Evolutionary conservation across 2,888 invertebrate genomes (phyloP).

Genomic region (Melinopterus prodromus): DNA sequence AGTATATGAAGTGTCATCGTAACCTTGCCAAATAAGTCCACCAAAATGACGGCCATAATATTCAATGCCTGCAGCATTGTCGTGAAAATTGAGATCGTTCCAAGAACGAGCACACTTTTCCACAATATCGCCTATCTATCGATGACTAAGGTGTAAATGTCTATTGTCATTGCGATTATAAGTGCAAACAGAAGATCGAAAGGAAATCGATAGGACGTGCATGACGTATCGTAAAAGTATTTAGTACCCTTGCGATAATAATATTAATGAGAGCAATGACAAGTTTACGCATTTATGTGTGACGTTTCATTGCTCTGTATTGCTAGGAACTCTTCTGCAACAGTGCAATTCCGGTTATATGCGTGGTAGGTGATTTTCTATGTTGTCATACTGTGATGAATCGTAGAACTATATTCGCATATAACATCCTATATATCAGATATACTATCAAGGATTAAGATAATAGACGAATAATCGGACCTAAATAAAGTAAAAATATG

Average conservation of each 20-base stretch:
- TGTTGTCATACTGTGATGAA: no score
- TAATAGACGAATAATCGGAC: no score
- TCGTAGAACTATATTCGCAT: no score
- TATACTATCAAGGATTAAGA: no score
- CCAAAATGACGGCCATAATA: not conserved
- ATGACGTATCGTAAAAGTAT: not conserved
- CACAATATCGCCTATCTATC: not conserved
- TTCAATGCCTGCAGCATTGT: not conserved
- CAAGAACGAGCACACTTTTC: not conserved
- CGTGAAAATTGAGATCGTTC: not conserved
- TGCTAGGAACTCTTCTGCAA: no score
- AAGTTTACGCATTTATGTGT: not conserved
- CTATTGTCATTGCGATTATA: not conserved
- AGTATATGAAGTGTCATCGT: not conserved
- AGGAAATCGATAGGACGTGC: not conserved
- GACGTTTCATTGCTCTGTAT: not conserved
- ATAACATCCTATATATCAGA: no score
- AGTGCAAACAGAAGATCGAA: not conserved
- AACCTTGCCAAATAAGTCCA: not conserved
- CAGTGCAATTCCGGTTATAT: no score
- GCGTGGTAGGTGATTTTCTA: no score
- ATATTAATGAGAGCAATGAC: not conserved
- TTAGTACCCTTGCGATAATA: not conserved
- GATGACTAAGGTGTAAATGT: not conserved
- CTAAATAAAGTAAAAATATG: no score